These are phyloP conservation scores for Intellagama lesueurii DNA, from an alignment of 2,797 vertebrate genomes.

Conservation along the genomic window DNA sequence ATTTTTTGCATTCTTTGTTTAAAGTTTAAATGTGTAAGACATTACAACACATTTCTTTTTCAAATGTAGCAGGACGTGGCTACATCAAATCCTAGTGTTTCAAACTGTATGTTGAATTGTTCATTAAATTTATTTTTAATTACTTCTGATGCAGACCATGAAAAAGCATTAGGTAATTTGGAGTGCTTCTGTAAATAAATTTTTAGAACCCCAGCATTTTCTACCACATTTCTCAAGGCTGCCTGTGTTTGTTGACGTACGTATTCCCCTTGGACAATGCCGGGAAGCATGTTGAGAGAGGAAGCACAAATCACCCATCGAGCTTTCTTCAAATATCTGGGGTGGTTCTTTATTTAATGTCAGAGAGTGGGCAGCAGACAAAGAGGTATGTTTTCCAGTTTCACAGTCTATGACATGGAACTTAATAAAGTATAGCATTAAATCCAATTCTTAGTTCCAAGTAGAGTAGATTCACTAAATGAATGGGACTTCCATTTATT, in stretches of 20 bases:
- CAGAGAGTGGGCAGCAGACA: not conserved
- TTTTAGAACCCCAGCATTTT: not conserved
- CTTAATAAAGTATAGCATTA: not conserved
- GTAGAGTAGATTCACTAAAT: too few relatives aligned
- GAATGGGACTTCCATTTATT: too few relatives aligned
- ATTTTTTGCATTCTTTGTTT: not conserved
- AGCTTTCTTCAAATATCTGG: fast-evolving
- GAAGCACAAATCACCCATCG: not conserved
- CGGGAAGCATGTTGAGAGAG: not conserved
- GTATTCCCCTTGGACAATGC: not conserved
- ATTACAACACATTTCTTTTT: not conserved
- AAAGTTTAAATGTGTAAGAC: not conserved
- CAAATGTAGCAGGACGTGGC: not conserved
- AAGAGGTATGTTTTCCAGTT: not conserved
- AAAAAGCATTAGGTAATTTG: not conserved
- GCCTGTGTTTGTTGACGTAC: not conserved
- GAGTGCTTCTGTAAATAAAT: not conserved
- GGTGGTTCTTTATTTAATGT: not conserved
- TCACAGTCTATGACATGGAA: not conserved
- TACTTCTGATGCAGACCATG: not conserved
- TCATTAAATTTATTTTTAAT: not conserved
- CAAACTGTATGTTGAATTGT: not conserved
- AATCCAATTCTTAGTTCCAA: not conserved
- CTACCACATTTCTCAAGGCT: not conserved
- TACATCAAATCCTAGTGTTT: not conserved